phyloP scores from a whole-genome alignment of 2,797 vertebrate species.

The Bradypodion ventrale region DNA sequence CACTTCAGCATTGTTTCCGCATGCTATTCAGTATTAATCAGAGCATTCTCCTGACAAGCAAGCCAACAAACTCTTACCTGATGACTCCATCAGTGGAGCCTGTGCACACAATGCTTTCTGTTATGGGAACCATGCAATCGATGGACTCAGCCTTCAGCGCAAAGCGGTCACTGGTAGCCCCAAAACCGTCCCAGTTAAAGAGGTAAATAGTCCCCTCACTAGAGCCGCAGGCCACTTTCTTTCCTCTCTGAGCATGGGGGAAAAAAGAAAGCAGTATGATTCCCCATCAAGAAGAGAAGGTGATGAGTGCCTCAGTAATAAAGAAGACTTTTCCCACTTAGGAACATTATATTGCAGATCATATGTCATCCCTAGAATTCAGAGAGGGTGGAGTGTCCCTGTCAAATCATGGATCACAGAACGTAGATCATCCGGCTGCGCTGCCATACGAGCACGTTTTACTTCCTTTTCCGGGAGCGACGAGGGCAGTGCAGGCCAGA shows the following conservation, averaged over 20 bases:
- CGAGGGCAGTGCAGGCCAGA: too few relatives aligned
- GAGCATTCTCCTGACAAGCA: not conserved
- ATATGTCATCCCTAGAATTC: too few relatives aligned
- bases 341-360: not conserved
- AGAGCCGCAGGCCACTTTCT: constrained; percentile 91
- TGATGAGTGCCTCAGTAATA: not conserved
- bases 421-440: too few relatives aligned
- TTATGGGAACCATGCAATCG: constrained; percentile 88
- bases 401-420: too few relatives aligned
- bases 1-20: not conserved
- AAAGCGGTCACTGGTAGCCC: constrained; percentile 95
- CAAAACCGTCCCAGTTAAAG: constrained; percentile 97
- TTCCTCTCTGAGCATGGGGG: constrained; percentile 75
- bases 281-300: not conserved
- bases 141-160: constrained; percentile 88
- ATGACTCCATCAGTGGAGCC: constrained; percentile 91
- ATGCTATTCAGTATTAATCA: constrained; percentile 32
- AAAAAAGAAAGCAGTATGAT: not conserved
- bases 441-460: too few relatives aligned
- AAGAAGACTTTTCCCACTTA: not conserved
- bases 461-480: too few relatives aligned
- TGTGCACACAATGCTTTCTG: constrained; percentile 87
- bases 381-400: too few relatives aligned
- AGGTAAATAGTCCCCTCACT: constrained; percentile 93
- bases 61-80: constrained; percentile 76